phyloP scores from a whole-genome alignment of 1,140 invertebrate species.

The Conopomorpha cramerella region DNA sequence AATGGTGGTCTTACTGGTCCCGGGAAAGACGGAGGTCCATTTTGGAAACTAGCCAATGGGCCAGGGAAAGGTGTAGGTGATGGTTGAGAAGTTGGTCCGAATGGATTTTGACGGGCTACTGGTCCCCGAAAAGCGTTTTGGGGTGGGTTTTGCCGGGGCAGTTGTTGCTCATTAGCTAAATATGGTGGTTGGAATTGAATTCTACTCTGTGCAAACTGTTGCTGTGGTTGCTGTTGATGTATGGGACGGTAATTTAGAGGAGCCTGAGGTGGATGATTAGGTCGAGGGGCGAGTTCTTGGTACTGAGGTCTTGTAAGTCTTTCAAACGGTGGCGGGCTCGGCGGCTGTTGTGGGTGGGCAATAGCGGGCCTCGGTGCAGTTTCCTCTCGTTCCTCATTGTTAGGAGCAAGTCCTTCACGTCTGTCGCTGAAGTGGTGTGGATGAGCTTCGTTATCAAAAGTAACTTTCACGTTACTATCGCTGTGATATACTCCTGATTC shows the following conservation, averaged over 20 bases:
- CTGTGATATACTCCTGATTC: slow-evolving; percentile 81
- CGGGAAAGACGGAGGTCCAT: slow-evolving; percentile 24
- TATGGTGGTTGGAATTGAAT: slow-evolving; percentile 56
- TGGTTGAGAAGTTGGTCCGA: slow-evolving; percentile 25
- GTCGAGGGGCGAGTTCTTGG: slow-evolving; percentile 25
- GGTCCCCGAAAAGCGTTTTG: slow-evolving; percentile 37
- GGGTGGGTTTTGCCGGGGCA: slow-evolving; percentile 43
- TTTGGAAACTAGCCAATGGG: slow-evolving; percentile 19
- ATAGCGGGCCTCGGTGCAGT: slow-evolving; percentile 64
- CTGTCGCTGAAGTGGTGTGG: slow-evolving; percentile 56
- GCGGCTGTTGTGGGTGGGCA: slow-evolving; percentile 55
- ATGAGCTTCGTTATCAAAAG: slow-evolving; percentile 68
- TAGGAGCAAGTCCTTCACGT: slow-evolving; percentile 52
- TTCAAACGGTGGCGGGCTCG: slow-evolving; percentile 22
- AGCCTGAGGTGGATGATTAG: slow-evolving; percentile 15
- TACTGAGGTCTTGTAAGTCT: slow-evolving; percentile 27
- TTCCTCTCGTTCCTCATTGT: slow-evolving; percentile 57
- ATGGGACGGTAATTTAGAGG: slow-evolving; percentile 10
- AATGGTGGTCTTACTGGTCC: slow-evolving; percentile 24
- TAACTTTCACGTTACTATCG: slow-evolving; percentile 74
- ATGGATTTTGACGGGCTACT: slow-evolving; percentile 39
- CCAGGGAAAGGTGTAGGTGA: slow-evolving; percentile 21
- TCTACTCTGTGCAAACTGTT: slow-evolving; percentile 37
- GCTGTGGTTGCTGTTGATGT: slow-evolving; percentile 16
- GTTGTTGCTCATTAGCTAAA: slow-evolving; percentile 38